phyloP scores from a whole-genome alignment of 2,113 vertebrate genomes.

The Rhinoptilus africanus region DNA sequence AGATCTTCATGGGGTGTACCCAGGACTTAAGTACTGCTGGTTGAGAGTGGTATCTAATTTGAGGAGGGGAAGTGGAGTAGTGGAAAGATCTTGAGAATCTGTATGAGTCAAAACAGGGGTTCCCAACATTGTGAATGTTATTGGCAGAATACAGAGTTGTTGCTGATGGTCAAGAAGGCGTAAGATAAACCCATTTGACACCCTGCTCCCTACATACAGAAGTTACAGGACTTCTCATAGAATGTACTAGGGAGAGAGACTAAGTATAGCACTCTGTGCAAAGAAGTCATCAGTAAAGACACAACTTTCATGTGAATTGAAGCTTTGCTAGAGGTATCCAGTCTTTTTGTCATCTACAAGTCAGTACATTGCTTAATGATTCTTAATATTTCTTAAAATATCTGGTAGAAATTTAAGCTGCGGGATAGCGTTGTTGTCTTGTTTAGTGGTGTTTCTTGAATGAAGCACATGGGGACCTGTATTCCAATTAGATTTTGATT shows the following conservation, averaged over 20 bases:
- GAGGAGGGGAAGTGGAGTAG: background rate
- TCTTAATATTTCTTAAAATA: background rate
- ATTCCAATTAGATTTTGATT: background rate
- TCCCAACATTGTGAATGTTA: background rate
- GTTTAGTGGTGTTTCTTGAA: background rate
- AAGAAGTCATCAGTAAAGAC: background rate
- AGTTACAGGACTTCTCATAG: background rate
- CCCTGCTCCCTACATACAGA: background rate
- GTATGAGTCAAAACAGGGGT: background rate
- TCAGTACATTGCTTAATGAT: background rate
- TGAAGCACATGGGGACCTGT: background rate
- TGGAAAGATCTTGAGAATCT: background rate
- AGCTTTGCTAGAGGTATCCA: background rate
- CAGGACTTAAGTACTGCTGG: background rate
- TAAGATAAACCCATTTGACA: background rate
- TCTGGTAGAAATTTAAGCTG: background rate
- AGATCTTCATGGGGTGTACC: background rate
- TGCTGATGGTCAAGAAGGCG: background rate
- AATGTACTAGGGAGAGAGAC: background rate
- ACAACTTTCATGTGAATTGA: background rate
- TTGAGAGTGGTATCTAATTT: background rate
- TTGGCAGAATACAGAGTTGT: background rate
- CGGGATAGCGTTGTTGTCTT: background rate
- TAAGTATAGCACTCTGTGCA: background rate
- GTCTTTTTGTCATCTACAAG: background rate